Conservation (phyloP, 2,797 vertebrate genomes). For the Antennarius maculatus region DNA sequence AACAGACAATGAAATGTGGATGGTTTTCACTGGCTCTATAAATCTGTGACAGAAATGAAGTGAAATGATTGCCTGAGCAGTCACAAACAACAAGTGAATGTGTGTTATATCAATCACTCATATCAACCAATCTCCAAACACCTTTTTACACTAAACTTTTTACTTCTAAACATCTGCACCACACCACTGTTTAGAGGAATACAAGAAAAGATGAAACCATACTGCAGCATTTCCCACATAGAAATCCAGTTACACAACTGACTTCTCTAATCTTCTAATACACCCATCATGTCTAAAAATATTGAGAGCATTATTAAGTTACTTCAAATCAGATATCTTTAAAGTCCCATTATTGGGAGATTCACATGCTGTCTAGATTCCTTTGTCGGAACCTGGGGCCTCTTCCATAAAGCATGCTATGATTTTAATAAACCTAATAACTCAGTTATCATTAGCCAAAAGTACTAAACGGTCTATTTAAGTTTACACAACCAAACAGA, state of each 20-base stretch:
- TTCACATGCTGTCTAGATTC: background rate
- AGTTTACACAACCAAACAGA: no score
- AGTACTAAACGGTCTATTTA: no score
- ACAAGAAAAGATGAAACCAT: background rate
- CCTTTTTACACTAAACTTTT: background rate
- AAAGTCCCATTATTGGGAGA: conserved; percentile 11
- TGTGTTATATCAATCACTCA: conserved; percentile 3
- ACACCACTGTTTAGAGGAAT: background rate
- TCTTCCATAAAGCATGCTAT: no score
- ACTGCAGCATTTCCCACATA: background rate
- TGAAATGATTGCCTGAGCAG: conserved; percentile 5
- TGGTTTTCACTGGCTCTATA: conserved; percentile 42
- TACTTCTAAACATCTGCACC: conserved; percentile 2
- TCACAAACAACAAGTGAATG: conserved; percentile 10
- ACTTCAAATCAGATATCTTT: conserved; percentile 7
- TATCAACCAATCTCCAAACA: no score
- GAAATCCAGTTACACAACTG: background rate
- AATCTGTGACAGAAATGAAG: conserved; percentile 21
- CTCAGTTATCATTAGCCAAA: no score
- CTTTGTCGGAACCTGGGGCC: background rate
- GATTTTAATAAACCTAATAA: no score
- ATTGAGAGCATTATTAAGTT: background rate
- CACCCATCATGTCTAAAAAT: background rate
- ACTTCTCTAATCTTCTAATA: no score
- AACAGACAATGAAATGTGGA: conserved; percentile 35